phyloP scores from a whole-genome alignment of 2,797 vertebrate species.

The Diplodus sargus region DNA sequence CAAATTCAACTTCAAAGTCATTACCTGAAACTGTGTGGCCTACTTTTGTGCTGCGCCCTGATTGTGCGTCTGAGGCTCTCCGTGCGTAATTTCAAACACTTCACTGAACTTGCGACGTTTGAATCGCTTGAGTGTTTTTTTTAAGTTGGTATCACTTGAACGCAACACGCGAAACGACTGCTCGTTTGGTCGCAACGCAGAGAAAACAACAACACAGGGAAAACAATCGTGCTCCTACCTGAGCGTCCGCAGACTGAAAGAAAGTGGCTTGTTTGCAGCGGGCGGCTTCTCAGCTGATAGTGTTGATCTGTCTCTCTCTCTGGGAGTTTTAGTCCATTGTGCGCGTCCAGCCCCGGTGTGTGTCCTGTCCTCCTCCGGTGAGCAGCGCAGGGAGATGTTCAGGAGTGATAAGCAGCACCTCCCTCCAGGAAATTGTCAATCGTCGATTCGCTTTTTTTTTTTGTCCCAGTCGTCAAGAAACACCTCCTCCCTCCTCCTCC shows the following conservation, averaged over 20 bases:
- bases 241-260: slow-evolving; percentile 23
- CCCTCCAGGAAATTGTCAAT: slow-evolving; percentile 93
- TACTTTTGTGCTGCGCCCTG: neutral
- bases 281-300: slow-evolving; percentile 18
- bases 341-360: slow-evolving; percentile 26
- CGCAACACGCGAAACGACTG: neutral
- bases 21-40: neutral
- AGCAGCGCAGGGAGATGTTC: slow-evolving; percentile 45
- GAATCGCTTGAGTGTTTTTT: neutral
- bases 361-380: slow-evolving; percentile 31
- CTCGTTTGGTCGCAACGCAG: too few relatives aligned
- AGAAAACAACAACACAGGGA: neutral
- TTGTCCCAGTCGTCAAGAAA: slow-evolving; percentile 78
- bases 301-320: neutral
- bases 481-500: slow-evolving; percentile 76
- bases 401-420: slow-evolving; percentile 79
- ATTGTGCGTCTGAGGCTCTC: neutral
- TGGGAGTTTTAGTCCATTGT: slow-evolving; percentile 75
- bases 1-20: slow-evolving; percentile 2
- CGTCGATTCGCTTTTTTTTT: slow-evolving; percentile 77
- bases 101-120: neutral
- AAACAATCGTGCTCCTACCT: slow-evolving; percentile 48
- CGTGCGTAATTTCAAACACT: neutral
- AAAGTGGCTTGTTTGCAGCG: neutral
- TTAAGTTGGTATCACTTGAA: neutral